phyloP scores from a whole-genome alignment of 92 coral and sea anemone species.

The Nematostella vectensis region DNA sequence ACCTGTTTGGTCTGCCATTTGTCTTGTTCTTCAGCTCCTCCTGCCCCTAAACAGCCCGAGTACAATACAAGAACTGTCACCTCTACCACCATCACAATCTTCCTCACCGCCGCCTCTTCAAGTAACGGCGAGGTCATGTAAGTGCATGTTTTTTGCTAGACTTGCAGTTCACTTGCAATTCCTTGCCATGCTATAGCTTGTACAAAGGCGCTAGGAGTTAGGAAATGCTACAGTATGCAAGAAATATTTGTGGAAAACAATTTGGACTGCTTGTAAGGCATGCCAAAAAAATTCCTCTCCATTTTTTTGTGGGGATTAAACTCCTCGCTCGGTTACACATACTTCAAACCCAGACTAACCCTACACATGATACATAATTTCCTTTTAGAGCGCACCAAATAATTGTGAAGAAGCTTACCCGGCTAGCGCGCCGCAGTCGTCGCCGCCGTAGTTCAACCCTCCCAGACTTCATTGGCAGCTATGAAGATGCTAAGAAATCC shows the following conservation, averaged over 20 bases:
- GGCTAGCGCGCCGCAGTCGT: slow-evolving; percentile 21
- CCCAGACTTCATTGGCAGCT: slow-evolving; percentile 20
- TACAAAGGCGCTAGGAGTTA: no score
- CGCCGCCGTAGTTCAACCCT: slow-evolving; percentile 27
- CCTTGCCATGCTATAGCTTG: not conserved
- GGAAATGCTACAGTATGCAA: no score
- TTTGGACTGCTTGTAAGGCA: no score
- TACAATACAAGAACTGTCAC: slow-evolving; percentile 12
- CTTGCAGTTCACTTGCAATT: no score
- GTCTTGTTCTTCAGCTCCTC: slow-evolving; percentile 53
- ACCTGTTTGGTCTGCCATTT: no score
- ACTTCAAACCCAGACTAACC: no score
- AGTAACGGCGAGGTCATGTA: slow-evolving; percentile 55
- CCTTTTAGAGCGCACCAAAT: slow-evolving; percentile 74
- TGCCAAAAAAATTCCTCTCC: no score
- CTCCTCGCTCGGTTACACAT: no score
- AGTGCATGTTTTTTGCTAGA: slow-evolving; percentile 10
- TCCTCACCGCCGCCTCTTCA: slow-evolving; percentile 33
- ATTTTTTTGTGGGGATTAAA: no score
- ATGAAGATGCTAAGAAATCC: slow-evolving; percentile 19
- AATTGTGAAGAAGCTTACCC: slow-evolving; percentile 40
- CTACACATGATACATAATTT: no score
- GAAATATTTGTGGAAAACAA: no score
- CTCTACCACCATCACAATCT: slow-evolving; percentile 34
- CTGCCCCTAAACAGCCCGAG: slow-evolving; percentile 33